These are phyloP conservation scores for Pangasius sanitwongsei DNA, from an alignment of 2,797 vertebrate species.

Conservation along the genomic window DNA sequence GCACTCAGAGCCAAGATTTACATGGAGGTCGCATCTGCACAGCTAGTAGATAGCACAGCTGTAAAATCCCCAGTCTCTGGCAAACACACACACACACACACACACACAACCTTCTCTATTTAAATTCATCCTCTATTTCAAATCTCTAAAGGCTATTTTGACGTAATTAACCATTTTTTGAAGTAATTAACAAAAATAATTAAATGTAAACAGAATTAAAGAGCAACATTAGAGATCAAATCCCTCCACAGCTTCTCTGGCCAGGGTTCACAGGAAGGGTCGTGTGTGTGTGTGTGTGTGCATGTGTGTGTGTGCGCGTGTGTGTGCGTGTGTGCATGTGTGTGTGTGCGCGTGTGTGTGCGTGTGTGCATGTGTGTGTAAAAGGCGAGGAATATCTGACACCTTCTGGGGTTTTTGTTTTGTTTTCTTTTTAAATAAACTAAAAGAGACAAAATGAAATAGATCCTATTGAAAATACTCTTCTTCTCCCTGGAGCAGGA, in stretches of 20 bases:
- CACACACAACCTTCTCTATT: constrained; percentile 41
- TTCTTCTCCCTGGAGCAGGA: constrained; percentile 52
- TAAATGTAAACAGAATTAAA: constrained; percentile 13
- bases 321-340: neutral
- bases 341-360: constrained; percentile 28
- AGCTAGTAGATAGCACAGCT: constrained; percentile 62
- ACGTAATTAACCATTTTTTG: constrained; percentile 23
- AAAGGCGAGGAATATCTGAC: neutral
- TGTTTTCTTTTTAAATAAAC: neutral
- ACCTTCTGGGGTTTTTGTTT: neutral
- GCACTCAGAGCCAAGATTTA: constrained; percentile 55
- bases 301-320: neutral
- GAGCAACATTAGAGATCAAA: neutral
- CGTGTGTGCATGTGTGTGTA: constrained; percentile 35
- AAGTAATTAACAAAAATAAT: constrained; percentile 7
- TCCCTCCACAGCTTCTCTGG: neutral
- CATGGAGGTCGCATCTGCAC: constrained; percentile 64
- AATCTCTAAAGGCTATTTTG: constrained; percentile 31
- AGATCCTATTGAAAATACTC: constrained; percentile 63
- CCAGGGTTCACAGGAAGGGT: neutral
- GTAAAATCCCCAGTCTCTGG: constrained; percentile 67
- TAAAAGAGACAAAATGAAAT: constrained; percentile 55
- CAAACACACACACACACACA: constrained; percentile 33
- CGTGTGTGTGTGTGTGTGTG: constrained; percentile 17
- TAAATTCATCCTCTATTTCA: neutral